A percentile compares a stretch with the other conserved stretches of the same genome.
These are phyloP conservation scores for Berghia stephanieae DNA, from an alignment of 1,140 invertebrate species.

Conservation along the genomic window DNA sequence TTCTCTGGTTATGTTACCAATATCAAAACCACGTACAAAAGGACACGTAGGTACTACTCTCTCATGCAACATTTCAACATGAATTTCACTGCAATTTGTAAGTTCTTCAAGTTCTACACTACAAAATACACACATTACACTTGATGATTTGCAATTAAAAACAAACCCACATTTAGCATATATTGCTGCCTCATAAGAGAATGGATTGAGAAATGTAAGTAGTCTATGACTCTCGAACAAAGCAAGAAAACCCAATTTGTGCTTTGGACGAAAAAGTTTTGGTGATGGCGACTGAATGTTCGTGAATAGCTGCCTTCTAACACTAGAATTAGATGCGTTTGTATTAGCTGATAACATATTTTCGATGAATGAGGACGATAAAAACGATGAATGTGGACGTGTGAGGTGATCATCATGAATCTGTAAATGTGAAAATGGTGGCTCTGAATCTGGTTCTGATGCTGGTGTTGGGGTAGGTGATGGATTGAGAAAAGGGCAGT, in stretches of 20 bases:
- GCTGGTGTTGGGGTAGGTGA: background rate
- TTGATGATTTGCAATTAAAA: background rate
- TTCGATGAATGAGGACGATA: no score
- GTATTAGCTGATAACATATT: no score
- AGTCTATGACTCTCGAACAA: constrained; percentile 4
- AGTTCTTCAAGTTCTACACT: background rate
- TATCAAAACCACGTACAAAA: background rate
- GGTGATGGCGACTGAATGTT: background rate
- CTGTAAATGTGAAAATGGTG: background rate
- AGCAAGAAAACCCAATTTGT: background rate
- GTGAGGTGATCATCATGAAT: no score
- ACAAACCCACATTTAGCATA: constrained; percentile 12
- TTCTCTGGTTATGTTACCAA: background rate
- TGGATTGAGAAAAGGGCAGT: constrained; percentile 19
- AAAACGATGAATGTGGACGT: no score
- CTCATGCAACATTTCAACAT: background rate
- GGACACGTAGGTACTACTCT: constrained; percentile 7
- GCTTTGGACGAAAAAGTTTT: background rate
- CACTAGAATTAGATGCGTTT: no score
- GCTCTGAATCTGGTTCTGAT: background rate
- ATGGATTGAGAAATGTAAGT: background rate
- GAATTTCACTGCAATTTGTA: background rate
- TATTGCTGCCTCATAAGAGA: background rate
- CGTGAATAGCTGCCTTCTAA: constrained; percentile 12
- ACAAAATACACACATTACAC: constrained; percentile 20